Percentiles rank a stretch among this genome's conserved stretches.
phyloP scores from a whole-genome alignment of 2,797 vertebrate species.

The Uromys caudimaculatus region DNA sequence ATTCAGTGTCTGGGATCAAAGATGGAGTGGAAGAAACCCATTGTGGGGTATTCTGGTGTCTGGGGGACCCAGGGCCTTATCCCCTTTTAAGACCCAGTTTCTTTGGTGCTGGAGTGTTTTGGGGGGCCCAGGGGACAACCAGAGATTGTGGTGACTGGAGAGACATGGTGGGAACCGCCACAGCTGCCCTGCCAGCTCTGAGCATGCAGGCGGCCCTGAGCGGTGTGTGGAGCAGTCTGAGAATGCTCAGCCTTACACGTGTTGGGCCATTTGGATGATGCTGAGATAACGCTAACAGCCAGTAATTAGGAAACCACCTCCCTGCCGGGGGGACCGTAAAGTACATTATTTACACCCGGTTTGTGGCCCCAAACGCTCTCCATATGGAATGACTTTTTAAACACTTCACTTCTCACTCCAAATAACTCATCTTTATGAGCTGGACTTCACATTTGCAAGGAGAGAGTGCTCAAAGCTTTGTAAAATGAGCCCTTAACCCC shows the following conservation, averaged over 20 bases:
- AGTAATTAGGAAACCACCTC: conserved; percentile 45
- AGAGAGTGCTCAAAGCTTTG: neutral
- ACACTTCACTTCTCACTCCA: conserved; percentile 63
- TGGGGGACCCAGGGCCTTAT: neutral
- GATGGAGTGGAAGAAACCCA: neutral
- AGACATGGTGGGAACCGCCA: neutral
- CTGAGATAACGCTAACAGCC: neutral
- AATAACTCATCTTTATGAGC: conserved; percentile 77
- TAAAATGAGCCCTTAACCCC: neutral
- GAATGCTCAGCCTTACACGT: neutral
- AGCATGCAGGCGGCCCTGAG: neutral
- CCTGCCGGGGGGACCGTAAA: conserved; percentile 28
- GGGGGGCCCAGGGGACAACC: neutral
- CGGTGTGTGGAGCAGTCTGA: neutral
- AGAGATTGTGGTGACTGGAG: neutral
- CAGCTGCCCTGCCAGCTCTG: fast-evolving
- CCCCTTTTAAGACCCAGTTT: neutral
- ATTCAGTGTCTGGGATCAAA: neutral
- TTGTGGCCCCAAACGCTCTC: conserved; percentile 52
- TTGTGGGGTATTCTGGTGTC: neutral
- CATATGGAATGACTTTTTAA: conserved; percentile 70
- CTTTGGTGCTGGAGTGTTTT: neutral
- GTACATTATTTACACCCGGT: conserved; percentile 77
- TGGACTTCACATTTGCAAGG: conserved; percentile 69
- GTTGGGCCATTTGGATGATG: fast-evolving